phyloP scores from a whole-genome alignment of 2,113 vertebrate genomes.

The Orycteropus afer region DNA sequence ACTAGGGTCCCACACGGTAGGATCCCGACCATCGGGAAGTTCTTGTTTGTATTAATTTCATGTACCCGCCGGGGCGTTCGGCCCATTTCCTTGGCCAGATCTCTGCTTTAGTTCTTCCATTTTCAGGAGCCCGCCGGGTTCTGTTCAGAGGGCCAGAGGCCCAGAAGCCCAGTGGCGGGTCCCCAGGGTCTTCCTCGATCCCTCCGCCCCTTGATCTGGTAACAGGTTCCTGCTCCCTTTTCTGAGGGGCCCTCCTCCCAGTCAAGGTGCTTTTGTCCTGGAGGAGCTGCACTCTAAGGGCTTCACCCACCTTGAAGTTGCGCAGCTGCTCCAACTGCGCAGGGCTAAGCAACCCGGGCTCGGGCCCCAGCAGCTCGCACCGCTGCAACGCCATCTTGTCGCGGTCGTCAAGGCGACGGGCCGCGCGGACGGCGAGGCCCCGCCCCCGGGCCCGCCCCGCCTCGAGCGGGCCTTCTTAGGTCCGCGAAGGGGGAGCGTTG shows the following conservation, averaged over 20 bases:
- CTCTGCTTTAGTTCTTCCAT: not conserved
- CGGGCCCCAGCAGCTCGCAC: not conserved
- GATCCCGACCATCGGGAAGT: not conserved
- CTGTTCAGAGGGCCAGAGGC: not conserved
- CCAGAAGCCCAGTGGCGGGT: too few relatives aligned
- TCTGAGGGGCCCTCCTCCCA: not conserved
- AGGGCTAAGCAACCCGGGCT: constrained; percentile 39
- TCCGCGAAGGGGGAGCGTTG: accelerated
- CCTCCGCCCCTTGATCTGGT: not conserved
- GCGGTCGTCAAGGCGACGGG: constrained; percentile 64
- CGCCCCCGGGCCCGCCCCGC: not conserved
- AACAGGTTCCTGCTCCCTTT: not conserved
- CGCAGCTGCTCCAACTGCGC: constrained; percentile 64
- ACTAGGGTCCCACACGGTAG: too few relatives aligned
- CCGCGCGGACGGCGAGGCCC: not conserved
- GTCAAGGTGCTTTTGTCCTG: not conserved
- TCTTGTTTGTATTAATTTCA: not conserved
- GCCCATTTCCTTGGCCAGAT: not conserved
- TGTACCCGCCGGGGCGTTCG: not conserved
- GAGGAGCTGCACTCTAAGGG: not conserved
- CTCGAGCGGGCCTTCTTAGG: too few relatives aligned
- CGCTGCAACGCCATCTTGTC: constrained; percentile 57
- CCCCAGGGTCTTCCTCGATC: not conserved
- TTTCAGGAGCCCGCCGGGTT: not conserved
- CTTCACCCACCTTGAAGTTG: constrained; percentile 76